Base-by-base conservation (phyloP, 2,888 invertebrate species). In the Polydrusus pterygomalis region DNA sequence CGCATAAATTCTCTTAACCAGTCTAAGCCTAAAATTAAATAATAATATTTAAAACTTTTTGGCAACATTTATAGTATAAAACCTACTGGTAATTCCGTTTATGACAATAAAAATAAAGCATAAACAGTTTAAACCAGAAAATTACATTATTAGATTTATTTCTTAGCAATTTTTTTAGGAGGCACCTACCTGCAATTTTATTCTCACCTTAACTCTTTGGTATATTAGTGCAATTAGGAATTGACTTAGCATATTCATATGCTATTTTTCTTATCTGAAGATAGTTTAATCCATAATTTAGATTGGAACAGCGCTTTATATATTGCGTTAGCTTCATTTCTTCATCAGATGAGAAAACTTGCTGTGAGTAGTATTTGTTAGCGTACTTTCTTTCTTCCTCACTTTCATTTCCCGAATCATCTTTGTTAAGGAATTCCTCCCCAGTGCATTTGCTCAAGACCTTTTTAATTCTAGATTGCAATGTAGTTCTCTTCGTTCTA, bases 1-100 rank as follows among this genome's bases (percentile, higher is more conserved):
- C 15, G 47, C 69, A 74, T 69, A 56, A 74, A 74, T 11, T 62
- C 69, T 62, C 49, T 65, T 51, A 45, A 45, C 69, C 69, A 74
- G 17, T 74, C 74, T 34, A 45, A 43, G 17, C 69, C 68, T 73
- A 43, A 67, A 73, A 73, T 20, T 60, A 43, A 49, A 60, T n/a
- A n/a, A n/a, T n/a, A n/a, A n/a, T n/a, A n/a, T n/a, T n/a, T n/a
- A n/a, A n/a, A n/a, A n/a, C n/a, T n/a, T n/a, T n/a, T n/a, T n/a
- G n/a, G n/a, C n/a, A n/a, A n/a, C n/a, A n/a, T n/a, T n/a, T n/a
- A n/a, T n/a, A n/a, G n/a, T n/a, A n/a, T n/a, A n/a, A n/a, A n/a
- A n/a, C n/a, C n/a, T n/a, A n/a, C n/a, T n/a, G 45, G 1, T 45
- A 45, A 45, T 10, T 45, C 15, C 15, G 15, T 45, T 45, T 45